Base-by-base conservation (phyloP, 2,888 invertebrate genomes). In the Lepidochitona cinerea region DNA sequence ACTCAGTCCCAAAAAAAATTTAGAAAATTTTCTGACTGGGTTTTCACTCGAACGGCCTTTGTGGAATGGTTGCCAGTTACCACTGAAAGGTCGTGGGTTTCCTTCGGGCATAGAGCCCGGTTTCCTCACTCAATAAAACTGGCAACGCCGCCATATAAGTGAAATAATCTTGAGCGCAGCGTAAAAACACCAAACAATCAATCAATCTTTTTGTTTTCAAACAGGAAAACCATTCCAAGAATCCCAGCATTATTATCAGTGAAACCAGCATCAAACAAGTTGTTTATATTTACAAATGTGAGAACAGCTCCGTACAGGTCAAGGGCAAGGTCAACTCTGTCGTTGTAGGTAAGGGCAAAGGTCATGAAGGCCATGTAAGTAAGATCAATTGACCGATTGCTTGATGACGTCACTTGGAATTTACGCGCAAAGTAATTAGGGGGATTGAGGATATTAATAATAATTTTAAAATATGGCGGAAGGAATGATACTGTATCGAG, bases 241-340 rank as follows among this genome's bases (percentile, higher is more conserved):
- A 97, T 91, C 92, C 93, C 53, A 93, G 94, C 84, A 92, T 99
- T 71, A 89, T 96, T 0, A 94, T 99, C 26, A 95, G 96, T 72
- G 94, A 96, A 79, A 95, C 95, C 0, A 97, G 98, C 89, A 96
- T 98, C 96, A 99, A 98, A 92, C 99, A 99, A 92, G 96, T 97
- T n/a, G 95, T 99, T 26, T 99, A 99, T 92, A 94, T 98, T 93
- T 99, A 94, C 93, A 95, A 95, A 75, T 99, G 99, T 91, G 94
- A 94, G 88, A 95, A 97, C 90, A 96, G 96, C 1, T 95, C 96
- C 67, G 92, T 99, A 74, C 94, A 95, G 66, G 84, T 92, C 75
- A 92, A 91, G 80, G 92, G 92, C 74, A 99, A 99, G 92, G 93
- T 98, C 80, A 99, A 99, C 91, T 97, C 98, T 59, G 95, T 99